These are phyloP conservation scores for Tetramorium parvispinum DNA, from an alignment of 1,140 invertebrate species.

Conservation along the genomic window DNA sequence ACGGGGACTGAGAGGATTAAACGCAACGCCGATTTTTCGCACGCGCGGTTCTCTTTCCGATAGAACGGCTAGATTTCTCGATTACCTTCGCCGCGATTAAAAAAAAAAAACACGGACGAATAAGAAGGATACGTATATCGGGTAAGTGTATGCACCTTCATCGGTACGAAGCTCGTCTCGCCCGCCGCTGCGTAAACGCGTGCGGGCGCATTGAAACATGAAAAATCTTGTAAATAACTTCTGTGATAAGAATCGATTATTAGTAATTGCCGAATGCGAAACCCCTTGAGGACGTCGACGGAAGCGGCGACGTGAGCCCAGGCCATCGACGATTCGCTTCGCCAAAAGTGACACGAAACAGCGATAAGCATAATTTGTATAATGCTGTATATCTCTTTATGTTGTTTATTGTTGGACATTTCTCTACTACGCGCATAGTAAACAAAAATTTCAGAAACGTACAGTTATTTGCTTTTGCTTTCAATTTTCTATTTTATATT, in stretches of 20 bases:
- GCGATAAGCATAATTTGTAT: not conserved
- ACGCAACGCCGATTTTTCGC: slow-evolving; percentile 27
- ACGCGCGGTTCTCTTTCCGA: slow-evolving; percentile 56
- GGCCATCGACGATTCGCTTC: slow-evolving; percentile 1
- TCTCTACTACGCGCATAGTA: not conserved
- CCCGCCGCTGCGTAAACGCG: slow-evolving; percentile 9
- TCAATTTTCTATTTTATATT: not conserved
- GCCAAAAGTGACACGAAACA: slow-evolving; percentile 25
- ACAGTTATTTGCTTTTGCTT: not conserved
- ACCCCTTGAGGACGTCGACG: slow-evolving; percentile 61
- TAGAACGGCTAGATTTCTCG: slow-evolving; percentile 72
- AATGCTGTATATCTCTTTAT: not conserved
- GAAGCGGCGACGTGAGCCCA: slow-evolving; percentile 34
- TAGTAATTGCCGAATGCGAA: slow-evolving; percentile 74
- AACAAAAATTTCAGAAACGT: not conserved
- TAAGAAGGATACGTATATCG: not conserved
- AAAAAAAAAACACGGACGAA: slow-evolving; percentile 13
- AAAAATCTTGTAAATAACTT: slow-evolving; percentile 73
- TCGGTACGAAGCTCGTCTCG: slow-evolving; percentile 56
- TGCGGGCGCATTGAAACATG: slow-evolving; percentile 49
- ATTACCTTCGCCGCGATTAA: slow-evolving; percentile 59
- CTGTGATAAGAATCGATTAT: slow-evolving; percentile 77
- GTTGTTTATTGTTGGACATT: not conserved
- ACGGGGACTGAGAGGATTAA: slow-evolving; percentile 30
- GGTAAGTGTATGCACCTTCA: slow-evolving; percentile 41